phyloP scores from a whole-genome alignment of 1,140 invertebrate species.

The Phortica variegata region DNA sequence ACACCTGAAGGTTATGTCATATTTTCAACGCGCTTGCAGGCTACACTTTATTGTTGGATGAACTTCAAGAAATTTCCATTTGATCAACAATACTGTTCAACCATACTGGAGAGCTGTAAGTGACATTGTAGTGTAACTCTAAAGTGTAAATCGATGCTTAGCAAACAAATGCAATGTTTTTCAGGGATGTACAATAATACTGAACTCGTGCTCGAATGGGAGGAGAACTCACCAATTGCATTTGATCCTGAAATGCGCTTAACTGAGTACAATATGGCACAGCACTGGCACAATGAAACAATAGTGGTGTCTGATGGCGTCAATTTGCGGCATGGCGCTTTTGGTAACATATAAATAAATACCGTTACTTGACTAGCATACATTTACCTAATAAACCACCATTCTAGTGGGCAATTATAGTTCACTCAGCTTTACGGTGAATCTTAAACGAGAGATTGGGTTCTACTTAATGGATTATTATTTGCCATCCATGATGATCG shows the following conservation, averaged over 20 bases:
- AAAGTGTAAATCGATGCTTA: neutral
- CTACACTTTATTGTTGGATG: constrained; percentile 78
- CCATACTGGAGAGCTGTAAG: constrained; percentile 81
- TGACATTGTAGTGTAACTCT: constrained; percentile 56
- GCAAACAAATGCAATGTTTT: too few species aligned
- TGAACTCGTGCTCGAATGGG: constrained; percentile 74
- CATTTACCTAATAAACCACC: neutral
- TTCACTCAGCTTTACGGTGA: constrained; percentile 74
- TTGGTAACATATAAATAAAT: too few species aligned
- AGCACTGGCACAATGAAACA: constrained; percentile 69
- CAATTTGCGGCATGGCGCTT: constrained; percentile 67
- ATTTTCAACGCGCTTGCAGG: constrained; percentile 73
- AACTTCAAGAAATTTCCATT: constrained; percentile 83
- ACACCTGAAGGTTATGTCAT: constrained; percentile 73
- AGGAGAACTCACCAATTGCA: constrained; percentile 69
- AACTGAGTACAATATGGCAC: constrained; percentile 75
- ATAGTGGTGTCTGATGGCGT: constrained; percentile 61
- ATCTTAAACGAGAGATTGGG: constrained; percentile 77
- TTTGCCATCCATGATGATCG: constrained; percentile 84
- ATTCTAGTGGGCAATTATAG: constrained; percentile 78
- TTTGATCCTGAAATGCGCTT: constrained; percentile 76
- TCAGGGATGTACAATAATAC: constrained; percentile 74
- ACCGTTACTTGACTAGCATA: neutral
- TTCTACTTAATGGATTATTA: constrained; percentile 90
- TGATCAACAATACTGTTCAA: constrained; percentile 75